Evolutionary conservation across 2,888 invertebrate species (phyloP).

Genomic region (Microplitis manilae): DNA sequence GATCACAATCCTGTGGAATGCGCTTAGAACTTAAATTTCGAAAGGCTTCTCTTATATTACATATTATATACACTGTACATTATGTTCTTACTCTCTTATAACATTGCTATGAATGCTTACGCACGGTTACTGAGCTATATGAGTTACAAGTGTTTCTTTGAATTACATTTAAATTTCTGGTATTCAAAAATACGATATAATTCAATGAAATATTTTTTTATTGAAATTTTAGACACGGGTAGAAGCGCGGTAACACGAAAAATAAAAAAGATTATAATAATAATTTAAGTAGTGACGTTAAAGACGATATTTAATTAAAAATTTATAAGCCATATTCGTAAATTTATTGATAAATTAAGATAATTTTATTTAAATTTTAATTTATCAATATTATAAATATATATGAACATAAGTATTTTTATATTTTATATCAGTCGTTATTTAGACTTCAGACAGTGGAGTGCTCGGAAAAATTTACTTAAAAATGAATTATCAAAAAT

Average conservation of each 20-base stretch:
- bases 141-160: slow-evolving; percentile 1
- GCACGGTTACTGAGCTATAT: neutral
- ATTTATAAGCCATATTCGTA: neutral
- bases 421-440: neutral
- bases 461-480: too few relatives aligned
- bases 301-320: neutral
- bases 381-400: neutral
- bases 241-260: neutral
- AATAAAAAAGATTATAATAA: neutral
- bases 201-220: neutral
- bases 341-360: neutral
- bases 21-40: slow-evolving; percentile 54
- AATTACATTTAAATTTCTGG: neutral
- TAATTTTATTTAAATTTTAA: neutral
- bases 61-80: neutral
- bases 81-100: neutral
- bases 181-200: neutral
- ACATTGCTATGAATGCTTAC: neutral
- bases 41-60: slow-evolving; percentile 42
- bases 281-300: neutral
- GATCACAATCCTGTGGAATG: slow-evolving; percentile 66
- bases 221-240: neutral
- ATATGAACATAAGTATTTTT: neutral
- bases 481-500: too few relatives aligned
- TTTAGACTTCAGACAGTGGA: neutral